Evolutionary conservation across 2,797 vertebrate genomes (phyloP).

Genomic region (Periophthalmus magnuspinnatus): DNA sequence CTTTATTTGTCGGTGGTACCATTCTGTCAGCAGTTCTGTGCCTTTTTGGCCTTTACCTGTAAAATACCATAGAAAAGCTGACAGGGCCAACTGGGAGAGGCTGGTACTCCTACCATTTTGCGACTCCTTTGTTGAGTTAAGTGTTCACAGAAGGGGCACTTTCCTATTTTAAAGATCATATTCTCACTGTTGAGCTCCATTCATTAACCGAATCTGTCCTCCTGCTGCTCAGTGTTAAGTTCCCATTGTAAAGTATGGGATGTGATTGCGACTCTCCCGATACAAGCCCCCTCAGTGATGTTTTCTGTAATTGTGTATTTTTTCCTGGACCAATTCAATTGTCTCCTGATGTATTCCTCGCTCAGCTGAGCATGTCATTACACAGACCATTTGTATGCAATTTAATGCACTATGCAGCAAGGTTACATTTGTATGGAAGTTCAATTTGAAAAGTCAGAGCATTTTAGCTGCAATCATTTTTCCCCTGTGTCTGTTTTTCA

Average conservation of each 20-base stretch:
- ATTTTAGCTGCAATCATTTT: conserved; percentile 55
- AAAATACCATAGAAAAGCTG: conserved; percentile 68
- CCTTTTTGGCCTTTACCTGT: conserved; percentile 69
- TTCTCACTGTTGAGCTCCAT: conserved; percentile 31
- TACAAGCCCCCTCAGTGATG: conserved; percentile 27
- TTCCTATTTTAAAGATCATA: conserved; percentile 34
- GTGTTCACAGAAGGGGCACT: conserved; percentile 20
- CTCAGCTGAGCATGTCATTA: conserved; percentile 64
- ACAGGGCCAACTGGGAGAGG: conserved; percentile 42
- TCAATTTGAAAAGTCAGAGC: conserved; percentile 51
- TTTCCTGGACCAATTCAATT: conserved; percentile 63
- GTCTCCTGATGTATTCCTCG: conserved; percentile 59
- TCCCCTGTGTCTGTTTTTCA: conserved; percentile 33
- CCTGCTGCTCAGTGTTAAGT: conserved; percentile 11
- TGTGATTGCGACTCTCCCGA: conserved; percentile 12
- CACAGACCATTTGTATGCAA: conserved; percentile 62
- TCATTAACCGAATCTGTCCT: conserved; percentile 28
- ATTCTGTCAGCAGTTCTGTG: conserved; percentile 69
- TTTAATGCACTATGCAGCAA: conserved; percentile 56
- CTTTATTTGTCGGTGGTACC: conserved; percentile 73
- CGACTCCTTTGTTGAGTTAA: conserved; percentile 46
- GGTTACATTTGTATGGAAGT: conserved; percentile 56
- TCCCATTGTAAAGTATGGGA: conserved; percentile 25
- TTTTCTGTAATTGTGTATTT: conserved; percentile 59
- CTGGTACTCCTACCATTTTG: conserved; percentile 46